Conservation (phyloP, 1,140 invertebrate genomes). For the Aethina tumida region DNA sequence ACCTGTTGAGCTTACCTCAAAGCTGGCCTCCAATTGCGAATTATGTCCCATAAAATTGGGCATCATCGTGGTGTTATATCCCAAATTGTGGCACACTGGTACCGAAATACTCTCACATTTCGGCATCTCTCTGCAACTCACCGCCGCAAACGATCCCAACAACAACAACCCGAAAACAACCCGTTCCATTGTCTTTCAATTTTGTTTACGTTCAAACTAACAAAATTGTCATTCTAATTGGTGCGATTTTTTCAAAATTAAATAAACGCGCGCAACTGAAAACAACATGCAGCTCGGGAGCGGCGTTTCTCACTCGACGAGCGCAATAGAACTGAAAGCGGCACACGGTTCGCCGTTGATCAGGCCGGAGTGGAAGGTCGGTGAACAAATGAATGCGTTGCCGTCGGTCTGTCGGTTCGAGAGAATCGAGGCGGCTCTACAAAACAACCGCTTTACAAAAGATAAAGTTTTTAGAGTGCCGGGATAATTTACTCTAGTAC, state of each 20-base stretch:
- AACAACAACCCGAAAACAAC: constrained; percentile 8
- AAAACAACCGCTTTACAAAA: constrained; percentile 29
- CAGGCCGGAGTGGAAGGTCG: constrained; percentile 1
- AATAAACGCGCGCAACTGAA: background rate
- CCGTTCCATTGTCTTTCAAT: constrained; percentile 9
- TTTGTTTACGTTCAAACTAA: too few species aligned
- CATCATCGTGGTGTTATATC: constrained; percentile 83
- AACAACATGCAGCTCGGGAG: background rate
- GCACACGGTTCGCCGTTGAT: constrained; percentile 7
- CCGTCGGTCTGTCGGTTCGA: constrained; percentile 17
- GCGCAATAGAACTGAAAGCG: constrained; percentile 7
- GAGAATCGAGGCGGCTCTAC: too few species aligned
- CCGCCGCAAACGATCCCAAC: constrained; percentile 1
- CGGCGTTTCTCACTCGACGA: background rate
- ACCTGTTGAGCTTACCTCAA: constrained; percentile 14
- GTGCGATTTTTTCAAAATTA: constrained; percentile 7
- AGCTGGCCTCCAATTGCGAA: constrained; percentile 45
- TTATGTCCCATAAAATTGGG: constrained; percentile 72
- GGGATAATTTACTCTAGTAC: constrained; percentile 18
- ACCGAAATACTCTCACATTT: constrained; percentile 74
- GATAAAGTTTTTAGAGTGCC: constrained; percentile 26
- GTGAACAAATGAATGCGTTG: constrained; percentile 25
- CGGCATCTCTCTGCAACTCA: constrained; percentile 1
- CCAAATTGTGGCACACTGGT: constrained; percentile 69
- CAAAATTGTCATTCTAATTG: constrained; percentile 1